These are phyloP conservation scores for Scopus umbretta DNA, from an alignment of 2,113 vertebrate genomes.

Conservation along the genomic window DNA sequence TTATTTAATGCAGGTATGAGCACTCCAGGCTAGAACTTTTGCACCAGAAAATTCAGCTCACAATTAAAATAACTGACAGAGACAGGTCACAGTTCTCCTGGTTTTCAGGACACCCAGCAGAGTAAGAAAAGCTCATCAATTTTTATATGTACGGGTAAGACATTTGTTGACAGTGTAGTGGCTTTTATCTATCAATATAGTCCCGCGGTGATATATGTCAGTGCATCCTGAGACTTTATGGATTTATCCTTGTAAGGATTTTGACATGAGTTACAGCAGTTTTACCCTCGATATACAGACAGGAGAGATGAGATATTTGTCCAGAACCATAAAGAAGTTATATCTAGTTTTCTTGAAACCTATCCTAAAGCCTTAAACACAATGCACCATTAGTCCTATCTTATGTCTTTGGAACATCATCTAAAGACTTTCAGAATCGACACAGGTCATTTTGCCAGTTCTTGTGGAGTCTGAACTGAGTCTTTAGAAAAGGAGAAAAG, in stretches of 20 bases:
- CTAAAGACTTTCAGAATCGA: not conserved
- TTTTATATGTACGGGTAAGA: slow-evolving; percentile 4
- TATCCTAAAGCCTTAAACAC: not conserved
- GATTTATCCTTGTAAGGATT: slow-evolving; percentile 41
- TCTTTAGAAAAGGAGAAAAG: not conserved
- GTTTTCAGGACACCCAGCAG: slow-evolving; percentile 10
- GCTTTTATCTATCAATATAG: slow-evolving; percentile 49
- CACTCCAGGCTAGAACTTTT: not conserved
- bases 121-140: slow-evolving; percentile 46
- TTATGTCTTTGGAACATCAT: not conserved
- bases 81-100: not conserved
- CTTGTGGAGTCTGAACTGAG: not conserved
- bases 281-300: not conserved
- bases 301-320: not conserved
- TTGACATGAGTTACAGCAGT: slow-evolving; percentile 33
- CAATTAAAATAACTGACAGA: slow-evolving; percentile 19
- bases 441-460: not conserved
- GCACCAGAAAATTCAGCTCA: not conserved
- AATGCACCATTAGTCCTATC: not conserved
- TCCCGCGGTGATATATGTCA: not conserved
- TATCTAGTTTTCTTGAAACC: not conserved
- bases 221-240: slow-evolving; percentile 37
- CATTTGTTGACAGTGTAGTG: slow-evolving; percentile 12
- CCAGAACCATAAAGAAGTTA: not conserved
- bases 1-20: not conserved